These are phyloP conservation scores for Globodera rostochiensis DNA, from an alignment of 1,140 invertebrate species.

Conservation along the genomic window DNA sequence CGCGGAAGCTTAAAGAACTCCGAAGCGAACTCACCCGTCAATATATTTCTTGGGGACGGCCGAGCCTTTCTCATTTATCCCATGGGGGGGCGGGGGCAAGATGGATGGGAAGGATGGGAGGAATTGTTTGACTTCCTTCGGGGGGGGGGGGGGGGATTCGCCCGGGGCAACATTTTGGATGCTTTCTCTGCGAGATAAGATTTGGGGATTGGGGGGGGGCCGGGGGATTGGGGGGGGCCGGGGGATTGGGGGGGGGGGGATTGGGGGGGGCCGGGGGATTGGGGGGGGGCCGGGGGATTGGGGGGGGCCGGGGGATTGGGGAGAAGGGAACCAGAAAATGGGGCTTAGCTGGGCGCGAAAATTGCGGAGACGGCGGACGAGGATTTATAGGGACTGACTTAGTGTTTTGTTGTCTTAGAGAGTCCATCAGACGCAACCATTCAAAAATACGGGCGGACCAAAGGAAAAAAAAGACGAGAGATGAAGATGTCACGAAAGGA, in stretches of 20 bases:
- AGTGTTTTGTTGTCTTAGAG: neutral
- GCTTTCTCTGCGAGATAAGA: slow-evolving; percentile 2
- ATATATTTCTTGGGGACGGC: no score
- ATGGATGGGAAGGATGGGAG: neutral
- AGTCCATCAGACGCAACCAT: no score
- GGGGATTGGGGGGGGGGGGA: no score
- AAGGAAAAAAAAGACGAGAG: neutral
- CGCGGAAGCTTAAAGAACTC: no score
- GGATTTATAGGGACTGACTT: neutral
- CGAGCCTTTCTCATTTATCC: neutral
- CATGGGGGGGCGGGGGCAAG: neutral
- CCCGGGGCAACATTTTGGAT: neutral
- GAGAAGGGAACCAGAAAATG: neutral
- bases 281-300: no score
- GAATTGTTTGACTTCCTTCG: neutral
- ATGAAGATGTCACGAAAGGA: no score
- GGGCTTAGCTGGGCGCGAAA: neutral
- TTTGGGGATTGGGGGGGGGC: neutral
- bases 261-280: no score
- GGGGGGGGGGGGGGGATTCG: neutral
- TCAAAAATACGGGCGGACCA: neutral
- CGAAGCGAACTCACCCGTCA: no score
- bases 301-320: neutral
- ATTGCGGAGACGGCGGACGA: neutral
- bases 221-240: no score